These are phyloP conservation scores for Cephalopterus ornatus DNA, from an alignment of 2,113 vertebrate species.

Conservation along the genomic window DNA sequence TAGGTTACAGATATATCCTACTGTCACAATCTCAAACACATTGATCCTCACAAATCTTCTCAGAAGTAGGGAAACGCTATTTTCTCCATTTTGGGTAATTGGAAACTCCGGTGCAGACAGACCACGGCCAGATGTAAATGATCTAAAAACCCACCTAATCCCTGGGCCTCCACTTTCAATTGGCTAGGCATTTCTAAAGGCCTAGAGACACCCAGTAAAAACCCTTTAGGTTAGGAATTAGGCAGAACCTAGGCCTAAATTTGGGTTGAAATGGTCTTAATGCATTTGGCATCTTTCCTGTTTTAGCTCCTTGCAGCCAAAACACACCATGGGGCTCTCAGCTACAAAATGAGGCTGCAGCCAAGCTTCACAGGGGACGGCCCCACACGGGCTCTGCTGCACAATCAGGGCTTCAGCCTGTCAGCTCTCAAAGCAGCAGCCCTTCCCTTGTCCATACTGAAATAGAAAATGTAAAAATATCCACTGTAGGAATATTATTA, in stretches of 20 bases:
- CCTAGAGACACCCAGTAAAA: neutral
- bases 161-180: neutral
- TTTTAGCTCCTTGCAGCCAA: neutral
- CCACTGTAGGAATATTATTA: neutral
- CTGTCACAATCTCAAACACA: neutral
- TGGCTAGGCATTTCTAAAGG: neutral
- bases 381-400: neutral
- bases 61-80: neutral
- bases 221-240: neutral
- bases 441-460: neutral
- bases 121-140: neutral
- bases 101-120: neutral
- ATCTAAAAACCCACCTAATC: neutral
- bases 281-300: neutral
- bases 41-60: constrained; percentile 39
- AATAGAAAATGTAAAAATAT: neutral
- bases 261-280: neutral
- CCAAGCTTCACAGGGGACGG: neutral
- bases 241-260: neutral
- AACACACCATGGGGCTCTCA: accelerated
- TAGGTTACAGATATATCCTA: constrained; percentile 13
- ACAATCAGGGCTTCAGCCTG: neutral
- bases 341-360: neutral
- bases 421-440: neutral
- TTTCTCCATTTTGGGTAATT: neutral